Conservation (phyloP, 2,113 vertebrate genomes). For the human (Homo sapiens) region GRCh38 chr5:9583001-9583500, state of each 20-base stretch:
- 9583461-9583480: neutral
- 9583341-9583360: neutral
- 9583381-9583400: neutral
- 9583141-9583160: neutral
- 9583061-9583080: neutral
- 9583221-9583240: no score
- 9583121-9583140: neutral
- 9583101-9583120: neutral
- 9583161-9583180: neutral
- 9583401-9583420: neutral
- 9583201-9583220: no score
- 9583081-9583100: neutral
- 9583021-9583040: neutral
- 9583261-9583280: neutral
- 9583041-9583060: neutral
- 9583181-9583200: neutral
- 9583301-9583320: neutral
- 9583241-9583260: neutral
- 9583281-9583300: neutral
- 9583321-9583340: neutral
- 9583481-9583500: neutral
- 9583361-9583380: neutral
- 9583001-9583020: neutral
- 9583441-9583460: constrained; percentile 5
- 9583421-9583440: constrained; percentile 6